phyloP scores from a whole-genome alignment of 2,888 invertebrate genomes.

The Trachelus stipa region DNA sequence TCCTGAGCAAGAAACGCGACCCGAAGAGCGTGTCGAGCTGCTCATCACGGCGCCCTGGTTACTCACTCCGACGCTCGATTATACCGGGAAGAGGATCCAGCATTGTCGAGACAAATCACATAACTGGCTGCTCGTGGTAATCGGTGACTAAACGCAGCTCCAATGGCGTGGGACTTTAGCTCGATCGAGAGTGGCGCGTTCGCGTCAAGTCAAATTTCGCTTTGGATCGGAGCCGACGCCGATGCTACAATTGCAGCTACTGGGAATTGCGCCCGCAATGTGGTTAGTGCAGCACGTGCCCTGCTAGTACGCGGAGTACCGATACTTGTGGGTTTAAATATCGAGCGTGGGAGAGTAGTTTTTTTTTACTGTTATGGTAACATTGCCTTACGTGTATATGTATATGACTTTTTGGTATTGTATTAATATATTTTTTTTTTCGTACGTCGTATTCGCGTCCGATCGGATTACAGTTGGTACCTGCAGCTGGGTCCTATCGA shows the following conservation, averaged over 20 bases:
- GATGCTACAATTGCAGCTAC: slow-evolving; percentile 22
- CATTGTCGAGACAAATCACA: slow-evolving; percentile 24
- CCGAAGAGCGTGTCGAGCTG: background rate
- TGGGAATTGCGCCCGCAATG: slow-evolving; percentile 22
- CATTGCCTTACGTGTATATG: background rate
- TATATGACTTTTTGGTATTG: background rate
- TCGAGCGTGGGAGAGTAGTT: background rate
- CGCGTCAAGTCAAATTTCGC: background rate
- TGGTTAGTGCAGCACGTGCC: slow-evolving; percentile 26
- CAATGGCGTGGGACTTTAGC: slow-evolving; percentile 1
- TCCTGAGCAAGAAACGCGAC: background rate
- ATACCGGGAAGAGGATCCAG: slow-evolving; percentile 22
- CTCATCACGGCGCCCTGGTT: slow-evolving; percentile 19
- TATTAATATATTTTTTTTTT: background rate
- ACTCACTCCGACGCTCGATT: slow-evolving; percentile 23
- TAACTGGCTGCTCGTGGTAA: slow-evolving; percentile 20
- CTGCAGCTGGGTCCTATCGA: background rate
- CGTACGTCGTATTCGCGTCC: background rate
- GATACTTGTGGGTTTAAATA: background rate
- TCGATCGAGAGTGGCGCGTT: background rate
- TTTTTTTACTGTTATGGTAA: background rate
- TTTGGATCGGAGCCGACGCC: background rate
- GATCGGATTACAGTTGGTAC: background rate
- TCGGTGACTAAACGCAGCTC: slow-evolving; percentile 29
- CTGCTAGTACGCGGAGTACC: background rate